Evolutionary conservation across 2,113 vertebrate genomes (phyloP).

Genomic region (Tringa solitaria): DNA sequence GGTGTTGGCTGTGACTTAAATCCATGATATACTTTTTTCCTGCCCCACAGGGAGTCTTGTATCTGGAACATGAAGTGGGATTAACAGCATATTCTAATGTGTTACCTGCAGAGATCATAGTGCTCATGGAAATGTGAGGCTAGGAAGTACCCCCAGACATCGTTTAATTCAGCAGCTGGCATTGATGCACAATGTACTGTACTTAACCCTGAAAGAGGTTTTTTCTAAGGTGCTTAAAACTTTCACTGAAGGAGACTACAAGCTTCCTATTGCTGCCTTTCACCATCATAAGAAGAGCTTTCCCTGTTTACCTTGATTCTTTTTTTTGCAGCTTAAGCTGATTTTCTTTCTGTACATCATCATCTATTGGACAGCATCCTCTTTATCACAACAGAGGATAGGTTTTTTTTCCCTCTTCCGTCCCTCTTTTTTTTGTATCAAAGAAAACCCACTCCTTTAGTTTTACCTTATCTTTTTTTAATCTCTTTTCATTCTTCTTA

Average conservation of each 20-base stretch:
- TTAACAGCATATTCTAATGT: constrained; percentile 9
- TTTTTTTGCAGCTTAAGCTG: background rate
- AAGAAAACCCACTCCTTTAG: background rate
- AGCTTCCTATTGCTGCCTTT: background rate
- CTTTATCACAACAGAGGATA: background rate
- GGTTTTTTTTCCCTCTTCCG: background rate
- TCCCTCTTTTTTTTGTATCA: background rate
- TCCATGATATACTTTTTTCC: background rate
- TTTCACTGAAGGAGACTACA: background rate
- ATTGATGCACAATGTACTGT: background rate
- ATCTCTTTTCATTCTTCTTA: background rate
- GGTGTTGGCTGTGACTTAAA: background rate
- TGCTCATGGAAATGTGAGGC: background rate
- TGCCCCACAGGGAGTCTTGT: background rate
- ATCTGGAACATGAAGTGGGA: background rate
- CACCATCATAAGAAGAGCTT: background rate
- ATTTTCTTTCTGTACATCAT: background rate
- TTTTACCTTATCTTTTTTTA: background rate
- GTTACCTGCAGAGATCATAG: background rate
- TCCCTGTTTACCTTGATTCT: background rate
- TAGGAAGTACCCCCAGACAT: background rate
- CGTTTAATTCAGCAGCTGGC: background rate
- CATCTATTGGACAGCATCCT: background rate
- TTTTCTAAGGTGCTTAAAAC: background rate
- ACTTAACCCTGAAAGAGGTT: background rate